A percentile compares a stretch with the other conserved stretches of the same genome.
These are phyloP conservation scores for Linnaemya tessellans DNA, from an alignment of 2,888 invertebrate genomes.

Conservation along the genomic window DNA sequence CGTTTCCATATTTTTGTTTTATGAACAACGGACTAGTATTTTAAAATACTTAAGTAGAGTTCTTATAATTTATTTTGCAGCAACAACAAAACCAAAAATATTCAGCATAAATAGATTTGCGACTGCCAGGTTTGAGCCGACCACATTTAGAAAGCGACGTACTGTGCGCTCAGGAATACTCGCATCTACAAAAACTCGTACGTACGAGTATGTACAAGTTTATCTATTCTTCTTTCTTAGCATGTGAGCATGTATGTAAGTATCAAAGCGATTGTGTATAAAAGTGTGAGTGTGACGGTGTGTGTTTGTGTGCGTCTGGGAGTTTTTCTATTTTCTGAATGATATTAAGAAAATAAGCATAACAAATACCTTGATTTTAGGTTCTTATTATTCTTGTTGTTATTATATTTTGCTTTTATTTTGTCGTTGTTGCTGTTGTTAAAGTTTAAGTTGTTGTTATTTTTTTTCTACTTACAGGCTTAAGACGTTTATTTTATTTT, in stretches of 20 bases:
- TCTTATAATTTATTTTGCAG: too few relatives aligned
- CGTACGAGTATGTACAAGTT: background rate
- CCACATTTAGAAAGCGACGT: background rate
- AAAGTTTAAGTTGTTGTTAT: constrained; percentile 48
- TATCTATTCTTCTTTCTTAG: background rate
- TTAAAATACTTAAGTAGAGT: too few relatives aligned
- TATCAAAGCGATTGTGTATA: background rate
- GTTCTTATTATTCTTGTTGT: constrained; percentile 45
- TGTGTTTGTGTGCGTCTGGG: background rate
- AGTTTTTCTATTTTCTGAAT: constrained; percentile 3
- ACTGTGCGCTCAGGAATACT: background rate
- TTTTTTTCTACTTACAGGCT: constrained; percentile 62
- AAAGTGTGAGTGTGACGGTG: background rate
- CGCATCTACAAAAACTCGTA: background rate
- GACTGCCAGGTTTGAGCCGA: too few relatives aligned
- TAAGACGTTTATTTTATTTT: constrained; percentile 56
- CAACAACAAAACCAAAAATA: too few relatives aligned
- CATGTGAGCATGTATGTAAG: background rate
- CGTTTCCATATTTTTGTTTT: too few relatives aligned
- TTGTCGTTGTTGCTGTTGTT: constrained; percentile 22
- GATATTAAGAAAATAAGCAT: constrained; percentile 72
- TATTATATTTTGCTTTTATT: constrained; percentile 30
- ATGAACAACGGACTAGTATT: too few relatives aligned
- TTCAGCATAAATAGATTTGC: too few relatives aligned
- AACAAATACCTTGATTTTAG: constrained; percentile 72